These are phyloP conservation scores for Minunthozetes semirufus DNA, from an alignment of 2,888 invertebrate genomes.

Conservation along the genomic window DNA sequence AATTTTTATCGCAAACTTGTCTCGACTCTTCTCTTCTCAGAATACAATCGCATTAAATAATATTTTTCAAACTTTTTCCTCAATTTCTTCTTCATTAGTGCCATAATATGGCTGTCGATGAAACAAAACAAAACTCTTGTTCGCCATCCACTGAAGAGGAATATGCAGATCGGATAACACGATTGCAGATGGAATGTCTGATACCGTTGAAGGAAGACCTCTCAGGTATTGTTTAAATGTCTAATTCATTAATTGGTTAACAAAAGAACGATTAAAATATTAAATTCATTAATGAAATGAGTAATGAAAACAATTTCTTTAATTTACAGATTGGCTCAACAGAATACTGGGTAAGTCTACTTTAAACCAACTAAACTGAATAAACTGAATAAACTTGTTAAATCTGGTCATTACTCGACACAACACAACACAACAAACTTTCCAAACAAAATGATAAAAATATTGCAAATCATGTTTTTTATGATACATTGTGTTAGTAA, in stretches of 20 bases:
- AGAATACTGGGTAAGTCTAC: conserved; percentile 65
- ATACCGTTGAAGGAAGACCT: conserved; percentile 77
- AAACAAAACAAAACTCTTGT: neutral
- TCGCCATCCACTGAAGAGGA: conserved; percentile 34
- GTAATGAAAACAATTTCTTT: neutral
- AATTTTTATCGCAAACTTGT: too few relatives aligned
- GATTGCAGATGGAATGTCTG: conserved; percentile 69
- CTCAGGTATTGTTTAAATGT: conserved; percentile 49
- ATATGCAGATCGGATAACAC: conserved; percentile 54
- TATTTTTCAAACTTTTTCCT: neutral
- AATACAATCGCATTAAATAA: neutral
- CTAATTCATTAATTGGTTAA: neutral
- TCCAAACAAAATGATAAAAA: too few relatives aligned
- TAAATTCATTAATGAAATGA: neutral
- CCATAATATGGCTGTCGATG: conserved; percentile 25
- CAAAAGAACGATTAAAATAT: neutral
- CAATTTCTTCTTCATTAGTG: conserved; percentile 7
- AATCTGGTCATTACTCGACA: neutral
- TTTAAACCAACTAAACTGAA: neutral
- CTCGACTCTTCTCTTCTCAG: neutral
- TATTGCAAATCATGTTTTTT: too few relatives aligned
- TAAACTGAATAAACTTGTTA: neutral
- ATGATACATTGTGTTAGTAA: too few relatives aligned
- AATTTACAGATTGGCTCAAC: conserved; percentile 65
- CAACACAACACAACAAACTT: too few relatives aligned